These are phyloP conservation scores for Aphaenogaster floridana DNA, from an alignment of 1,140 invertebrate species.

Conservation along the genomic window DNA sequence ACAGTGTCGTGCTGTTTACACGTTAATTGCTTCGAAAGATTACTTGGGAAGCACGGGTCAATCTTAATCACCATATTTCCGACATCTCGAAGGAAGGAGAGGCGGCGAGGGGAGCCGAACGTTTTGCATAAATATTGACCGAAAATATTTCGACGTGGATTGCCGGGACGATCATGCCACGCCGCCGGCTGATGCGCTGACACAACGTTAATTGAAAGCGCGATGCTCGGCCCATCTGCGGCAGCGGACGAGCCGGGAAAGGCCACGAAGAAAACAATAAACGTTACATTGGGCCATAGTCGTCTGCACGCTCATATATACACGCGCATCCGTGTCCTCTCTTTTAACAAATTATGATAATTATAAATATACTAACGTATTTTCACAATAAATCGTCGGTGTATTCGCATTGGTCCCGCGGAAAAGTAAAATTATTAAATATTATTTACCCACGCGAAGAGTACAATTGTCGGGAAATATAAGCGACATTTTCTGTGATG, in stretches of 20 bases:
- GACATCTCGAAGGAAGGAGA: slow-evolving; percentile 55
- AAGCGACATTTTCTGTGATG: not conserved
- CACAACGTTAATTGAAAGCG: slow-evolving; percentile 84
- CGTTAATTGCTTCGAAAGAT: slow-evolving; percentile 60
- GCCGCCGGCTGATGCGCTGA: slow-evolving; percentile 82
- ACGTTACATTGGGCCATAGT: not conserved
- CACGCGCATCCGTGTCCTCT: not conserved
- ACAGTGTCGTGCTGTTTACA: slow-evolving; percentile 40
- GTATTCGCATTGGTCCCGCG: not conserved
- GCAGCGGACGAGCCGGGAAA: slow-evolving; percentile 11
- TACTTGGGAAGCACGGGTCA: slow-evolving; percentile 42
- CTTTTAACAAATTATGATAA: not conserved
- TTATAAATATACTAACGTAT: not conserved
- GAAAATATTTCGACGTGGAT: slow-evolving; percentile 82
- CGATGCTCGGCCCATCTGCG: slow-evolving; percentile 31
- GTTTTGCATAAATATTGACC: slow-evolving; percentile 84
- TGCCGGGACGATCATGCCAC: slow-evolving; percentile 64
- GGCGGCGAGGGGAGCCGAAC: slow-evolving; percentile 35
- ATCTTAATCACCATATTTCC: slow-evolving; percentile 58
- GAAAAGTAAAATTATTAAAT: not conserved
- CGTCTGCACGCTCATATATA: not conserved
- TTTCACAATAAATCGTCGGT: not conserved
- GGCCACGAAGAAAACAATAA: slow-evolving; percentile 49
- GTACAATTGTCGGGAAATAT: not conserved
- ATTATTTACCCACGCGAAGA: not conserved